Evolutionary conservation across 1,140 invertebrate species (phyloP).

Genomic region (Microplitis mediator): DNA sequence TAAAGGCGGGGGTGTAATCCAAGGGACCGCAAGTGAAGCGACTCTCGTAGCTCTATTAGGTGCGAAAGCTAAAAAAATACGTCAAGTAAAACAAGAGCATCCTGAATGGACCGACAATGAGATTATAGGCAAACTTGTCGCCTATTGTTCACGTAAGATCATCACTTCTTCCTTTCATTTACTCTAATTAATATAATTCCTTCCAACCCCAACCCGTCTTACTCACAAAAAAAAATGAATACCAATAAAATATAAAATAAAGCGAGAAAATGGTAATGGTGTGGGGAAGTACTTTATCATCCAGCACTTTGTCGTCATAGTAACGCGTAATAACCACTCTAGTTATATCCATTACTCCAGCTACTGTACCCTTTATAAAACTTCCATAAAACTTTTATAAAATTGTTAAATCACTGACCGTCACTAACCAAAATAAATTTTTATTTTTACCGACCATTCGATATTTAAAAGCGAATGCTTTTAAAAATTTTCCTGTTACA

Average conservation of each 20-base stretch:
- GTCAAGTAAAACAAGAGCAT: conserved; percentile 72
- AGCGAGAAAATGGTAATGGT: neutral
- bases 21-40: conserved; percentile 87
- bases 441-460: neutral
- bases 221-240: neutral
- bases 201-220: neutral
- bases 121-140: conserved; percentile 86
- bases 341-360: conserved; percentile 36
- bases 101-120: conserved; percentile 82
- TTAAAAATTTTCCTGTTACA: too few relatives aligned
- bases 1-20: conserved; percentile 91
- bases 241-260: neutral
- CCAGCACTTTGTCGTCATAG: conserved; percentile 60
- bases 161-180: conserved; percentile 31
- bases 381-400: neutral
- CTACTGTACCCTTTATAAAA: neutral
- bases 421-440: neutral
- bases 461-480: neutral
- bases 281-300: conserved; percentile 53
- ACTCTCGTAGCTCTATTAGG: conserved; percentile 87
- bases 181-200: neutral
- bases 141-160: conserved; percentile 76
- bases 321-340: conserved; percentile 58
- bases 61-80: conserved; percentile 81
- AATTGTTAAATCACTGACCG: neutral